Base-by-base conservation (phyloP, 2,888 invertebrate species). In the Acrocera orbiculus region DNA sequence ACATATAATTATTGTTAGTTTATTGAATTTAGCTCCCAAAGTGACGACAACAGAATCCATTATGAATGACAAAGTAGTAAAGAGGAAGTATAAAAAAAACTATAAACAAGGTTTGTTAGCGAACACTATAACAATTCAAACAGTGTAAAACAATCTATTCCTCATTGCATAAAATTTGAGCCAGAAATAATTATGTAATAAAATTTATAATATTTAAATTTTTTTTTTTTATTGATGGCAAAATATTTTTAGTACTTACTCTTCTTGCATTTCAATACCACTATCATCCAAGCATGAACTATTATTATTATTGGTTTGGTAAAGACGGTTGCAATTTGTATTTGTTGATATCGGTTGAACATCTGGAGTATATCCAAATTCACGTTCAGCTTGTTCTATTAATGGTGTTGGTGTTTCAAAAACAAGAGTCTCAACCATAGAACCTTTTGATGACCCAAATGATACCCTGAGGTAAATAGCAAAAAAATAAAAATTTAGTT, bases 371-470 rank as follows among this genome's bases (percentile, higher is more conserved):
- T 56, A 57, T 13, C 54, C 54, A 46, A 58, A 58, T 42, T 47
- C 52, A 19, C 56, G 52, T 47, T 58, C 58, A 37, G 57, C 57
- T 44, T 58, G 56, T 42, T 58, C 58, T 50, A 81, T 81, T 32
- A 82, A 69, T 39, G 70, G 71, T 32, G 66, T 66, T 20, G 76
- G 76, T 49, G 76, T 81, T 65, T 89, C 87, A 64, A 81, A 87
- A 47, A 89, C 83, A 46, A 87, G 67, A 30, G 89, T 89, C 65
- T 89, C 89, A 43, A 89, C 87, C 87, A 89, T 87, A 32, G 87
- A 87, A 44, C 87, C 87, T 61, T 87, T 87, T 46, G 86, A 86
- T 58, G 86, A 87, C 45, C 87, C 89, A 62, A 89, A 89, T 32
- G 87, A 87, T 45, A 89, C 89, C 68, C 87, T 89, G 69, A 10